These are phyloP conservation scores for Rhinolophus sinicus DNA, from an alignment of 2,113 vertebrate genomes.

Conservation along the genomic window DNA sequence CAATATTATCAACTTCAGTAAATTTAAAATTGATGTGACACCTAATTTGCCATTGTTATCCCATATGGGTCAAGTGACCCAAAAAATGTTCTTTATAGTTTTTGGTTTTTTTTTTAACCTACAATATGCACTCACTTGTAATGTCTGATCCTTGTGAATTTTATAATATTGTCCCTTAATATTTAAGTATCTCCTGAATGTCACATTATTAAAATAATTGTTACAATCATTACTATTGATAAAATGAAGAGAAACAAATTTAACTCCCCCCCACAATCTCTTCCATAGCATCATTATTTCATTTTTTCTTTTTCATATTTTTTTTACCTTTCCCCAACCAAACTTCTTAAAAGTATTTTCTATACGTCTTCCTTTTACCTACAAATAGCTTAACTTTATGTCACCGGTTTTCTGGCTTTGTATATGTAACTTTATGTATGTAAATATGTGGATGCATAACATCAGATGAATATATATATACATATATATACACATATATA, in stretches of 20 bases:
- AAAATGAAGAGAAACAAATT: not conserved
- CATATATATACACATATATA: not conserved
- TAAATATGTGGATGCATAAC: too few relatives aligned
- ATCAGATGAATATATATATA: too few relatives aligned
- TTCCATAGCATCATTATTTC: not conserved
- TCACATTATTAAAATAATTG: not conserved
- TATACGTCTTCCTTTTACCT: not conserved
- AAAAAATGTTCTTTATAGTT: not conserved
- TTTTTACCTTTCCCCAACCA: not conserved
- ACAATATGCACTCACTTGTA: not conserved
- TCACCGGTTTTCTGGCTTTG: not conserved
- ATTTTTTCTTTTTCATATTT: constrained; percentile 12
- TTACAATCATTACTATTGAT: not conserved
- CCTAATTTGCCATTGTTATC: not conserved
- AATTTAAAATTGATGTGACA: not conserved
- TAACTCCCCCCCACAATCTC: not conserved
- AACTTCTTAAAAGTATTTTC: constrained; percentile 42
- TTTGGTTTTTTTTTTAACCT: not conserved
- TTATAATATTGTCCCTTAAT: not conserved
- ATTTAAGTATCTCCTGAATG: not conserved
- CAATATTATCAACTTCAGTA: not conserved
- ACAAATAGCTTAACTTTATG: not conserved
- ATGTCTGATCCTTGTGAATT: not conserved
- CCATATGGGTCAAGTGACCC: not conserved
- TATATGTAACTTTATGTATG: not conserved